Base-by-base conservation (phyloP, 2,797 vertebrate genomes). In the Aldrovandia affinis region DNA sequence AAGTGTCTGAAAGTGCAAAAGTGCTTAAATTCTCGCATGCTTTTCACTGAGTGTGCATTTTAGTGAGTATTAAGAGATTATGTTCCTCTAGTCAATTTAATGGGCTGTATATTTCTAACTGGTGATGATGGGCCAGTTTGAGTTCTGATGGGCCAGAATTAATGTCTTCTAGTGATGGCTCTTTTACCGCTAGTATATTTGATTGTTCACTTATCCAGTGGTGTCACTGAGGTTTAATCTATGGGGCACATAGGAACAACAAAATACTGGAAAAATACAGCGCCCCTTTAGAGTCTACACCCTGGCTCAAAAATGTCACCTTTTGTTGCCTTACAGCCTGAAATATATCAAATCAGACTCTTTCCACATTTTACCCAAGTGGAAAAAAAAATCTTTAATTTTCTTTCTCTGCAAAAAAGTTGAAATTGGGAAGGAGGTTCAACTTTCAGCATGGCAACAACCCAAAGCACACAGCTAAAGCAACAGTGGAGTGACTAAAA, bases 11-110 rank as follows among this genome's bases (percentile, higher is more conserved):
- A 77, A 70, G 15, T 39, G 12, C 33, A 36, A 75, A 57, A 28
- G 36, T 9, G 54, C 55, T 2, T 78, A 47, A 78, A 52, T 70
- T 50, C 28, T 25, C 8, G 20, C 75, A 36, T 47, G 28, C 25
- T 70, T 33, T 44, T 61, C 30, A 83, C 57, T 63, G 55, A 78
- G 54, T 83, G 54, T 65, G 15, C 42, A 68, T 22, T 65, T 79
- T 28, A 75, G 33, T 80, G 57, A 78, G 4, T 33, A 9, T 3
- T 57, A 18, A 47, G 8, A 47, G 52, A 33, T 33, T 44, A 52
- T 47, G 50, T 73, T 52, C 42, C 36, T 57, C 2, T 36, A 68
- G 20, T 22, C 28, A 9, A 42, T 25, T 70, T 39, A 36, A 59
- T 36, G 15, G 65, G 4, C 2, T 68, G 33, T 20, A 63, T 44